Conservation (phyloP, 64 coral and sea anemone genomes). For the Anthopleura sola region DNA sequence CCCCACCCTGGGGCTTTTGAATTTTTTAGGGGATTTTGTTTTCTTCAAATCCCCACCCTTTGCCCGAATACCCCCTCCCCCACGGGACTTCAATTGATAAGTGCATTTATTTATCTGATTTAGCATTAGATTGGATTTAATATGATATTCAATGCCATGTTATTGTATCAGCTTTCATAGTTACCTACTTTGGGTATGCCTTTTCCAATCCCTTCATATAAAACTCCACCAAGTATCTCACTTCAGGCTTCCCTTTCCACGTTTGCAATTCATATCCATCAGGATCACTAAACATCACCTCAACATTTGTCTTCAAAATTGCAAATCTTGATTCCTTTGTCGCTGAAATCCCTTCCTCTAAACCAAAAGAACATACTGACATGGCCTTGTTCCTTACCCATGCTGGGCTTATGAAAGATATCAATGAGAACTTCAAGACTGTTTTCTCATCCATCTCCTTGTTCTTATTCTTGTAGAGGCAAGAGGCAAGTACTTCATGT, state of each 20-base stretch:
- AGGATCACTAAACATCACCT: not conserved
- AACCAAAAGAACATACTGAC: slow-evolving; percentile 4
- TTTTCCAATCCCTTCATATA: slow-evolving; percentile 45
- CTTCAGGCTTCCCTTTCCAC: slow-evolving; percentile 25
- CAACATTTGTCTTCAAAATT: not conserved
- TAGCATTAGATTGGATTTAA: too few relatives aligned
- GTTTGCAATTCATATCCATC: slow-evolving; percentile 7
- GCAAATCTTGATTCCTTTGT: not conserved
- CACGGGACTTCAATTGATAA: too few relatives aligned
- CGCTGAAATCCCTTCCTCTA: not conserved
- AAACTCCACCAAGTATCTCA: slow-evolving; percentile 13
- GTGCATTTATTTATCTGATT: too few relatives aligned
- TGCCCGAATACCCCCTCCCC: too few relatives aligned
- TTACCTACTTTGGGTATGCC: slow-evolving; percentile 36
- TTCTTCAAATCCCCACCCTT: too few relatives aligned
- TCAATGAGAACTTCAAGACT: slow-evolving; percentile 12
- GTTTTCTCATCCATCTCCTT: too few relatives aligned
- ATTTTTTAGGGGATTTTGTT: too few relatives aligned
- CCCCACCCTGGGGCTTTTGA: too few relatives aligned
- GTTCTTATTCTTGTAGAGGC: not conserved
- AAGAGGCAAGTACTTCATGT: not conserved
- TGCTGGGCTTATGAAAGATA: slow-evolving; percentile 36
- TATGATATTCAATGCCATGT: too few relatives aligned
- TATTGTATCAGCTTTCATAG: not conserved
- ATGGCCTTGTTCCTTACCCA: not conserved